Base-by-base conservation (phyloP, 2,888 invertebrate genomes). In the Noctua fimbriata region DNA sequence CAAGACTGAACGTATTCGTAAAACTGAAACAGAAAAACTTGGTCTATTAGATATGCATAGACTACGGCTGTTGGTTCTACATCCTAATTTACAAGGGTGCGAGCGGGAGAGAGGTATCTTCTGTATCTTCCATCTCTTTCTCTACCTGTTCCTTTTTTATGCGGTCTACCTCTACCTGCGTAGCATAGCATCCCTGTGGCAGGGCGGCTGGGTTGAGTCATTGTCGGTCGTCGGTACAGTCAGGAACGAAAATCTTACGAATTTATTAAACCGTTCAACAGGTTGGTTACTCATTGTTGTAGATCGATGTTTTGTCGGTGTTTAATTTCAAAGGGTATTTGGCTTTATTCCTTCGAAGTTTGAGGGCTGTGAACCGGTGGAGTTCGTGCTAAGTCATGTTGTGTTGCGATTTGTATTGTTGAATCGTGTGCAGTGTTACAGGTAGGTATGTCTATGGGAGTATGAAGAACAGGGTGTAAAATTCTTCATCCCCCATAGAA, bases 91-190 rank as follows among this genome's bases (percentile, higher is more conserved):
- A 88, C 85, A 85, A 80, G 70, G 73, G 87, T 81, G 83, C 79
- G 87, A 88, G 84, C n/a, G 87, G 76, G 85, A 78, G 36, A 72
- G 85, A 75, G 49, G 32, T 73, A 87, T 49, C n/a, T 18, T 44
- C 14, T 16, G 41, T 41, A 49, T 76, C 55, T 49, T 69, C 67
- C 75, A 16, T 92, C 92, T 88, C 89, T 75, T 18, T 92, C 88
- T 76, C 87, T 93, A 93, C 93, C 93, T 93, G 93, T 91, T 89
- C 90, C 89, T 87, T 83, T 89, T 90, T 90, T 90, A 88, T 89
- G 87, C 89, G 90, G 90, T 88, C 82, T 92, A 89, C 92, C 89
- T 88, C 73, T 87, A 89, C 89, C 88, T 89, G 89, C 86, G 89
- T 85, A 89, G 90, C 89, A 89, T 88, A 86, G 90, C 89, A 89